Base-by-base conservation (phyloP, 2,797 vertebrate species). In the Leuciscus waleckii region DNA sequence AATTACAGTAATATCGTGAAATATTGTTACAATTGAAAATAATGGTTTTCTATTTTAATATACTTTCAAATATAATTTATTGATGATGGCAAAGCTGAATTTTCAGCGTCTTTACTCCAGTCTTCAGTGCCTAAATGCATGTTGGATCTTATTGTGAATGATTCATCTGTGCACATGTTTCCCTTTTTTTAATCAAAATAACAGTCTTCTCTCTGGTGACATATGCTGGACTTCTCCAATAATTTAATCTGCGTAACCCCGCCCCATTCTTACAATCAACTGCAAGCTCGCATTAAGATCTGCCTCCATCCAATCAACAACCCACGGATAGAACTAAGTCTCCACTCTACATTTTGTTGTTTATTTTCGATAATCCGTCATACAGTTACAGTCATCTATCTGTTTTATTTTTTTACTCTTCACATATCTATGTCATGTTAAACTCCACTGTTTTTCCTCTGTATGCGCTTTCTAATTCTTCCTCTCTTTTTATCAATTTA, bases 391-490 rank as follows among this genome's bases (percentile, higher is more conserved):
- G 58, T 61, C 58, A 26, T 61, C 10, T 6, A 14, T 61, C 58
- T 2, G 58, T 61, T 61, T 26, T 61, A 61, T 61, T 13, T 54
- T 21, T 21, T 54, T 56, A 8, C 51, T 54, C 7, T 54, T n/a
- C 9, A 58, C 54, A 23, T 9, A 56, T 35, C 11, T 19, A 17
- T 26, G 10, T 63, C 74, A 35, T 16, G 26, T 35, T 56, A 32
- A 39, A 11, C 26, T 90, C 65, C 81, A 10, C 49, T 88, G 82
- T 35, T 65, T 6, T n/a, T 81, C 19, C 81, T 81, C 69, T 14
- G 71, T 73, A 41, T 56, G 16, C 5, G 0, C 46, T 54, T 76
- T 87, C 56, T 90, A 46, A 85, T 86, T 85, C 65, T 71, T 51
- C 10, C 13, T 76, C 23, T 41, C 26, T 83, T 26, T 87, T 74